Base-by-base conservation (phyloP, 2,888 invertebrate species). In the Hoplodrina blanda region DNA sequence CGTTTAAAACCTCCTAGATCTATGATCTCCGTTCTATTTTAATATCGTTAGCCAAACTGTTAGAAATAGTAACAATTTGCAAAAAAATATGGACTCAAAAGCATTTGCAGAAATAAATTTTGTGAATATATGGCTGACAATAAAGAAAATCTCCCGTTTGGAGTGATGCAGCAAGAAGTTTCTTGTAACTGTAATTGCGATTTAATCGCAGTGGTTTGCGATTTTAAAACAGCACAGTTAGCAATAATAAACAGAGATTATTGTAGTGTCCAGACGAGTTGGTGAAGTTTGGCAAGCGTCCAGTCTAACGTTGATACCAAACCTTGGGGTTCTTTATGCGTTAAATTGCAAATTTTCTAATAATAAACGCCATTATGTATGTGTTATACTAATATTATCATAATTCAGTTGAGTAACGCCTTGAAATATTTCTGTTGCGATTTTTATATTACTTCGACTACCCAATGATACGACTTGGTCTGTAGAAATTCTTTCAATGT, bases 311-410 rank as follows among this genome's bases (percentile, higher is more conserved):
- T 85, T 85, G 80, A 78, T 88, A 86, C 84, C 81, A 87, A 90
- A 90, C 93, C 93, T 93, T 93, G 93, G 86, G 85, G 88, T 88
- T 83, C 87, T 80, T 84, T 81, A 85, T 78, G 81, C 72, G 85
- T 85, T 81, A 86, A 85, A 88, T 86, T 83, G 85, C 85, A 86
- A 87, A 86, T 83, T 84, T 79, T 82, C 80, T 82, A 83, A 83
- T 83, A 87, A 85, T 83, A 85, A 65, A 55, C 56, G 8, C 68
- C 76, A 80, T 85, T 85, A 86, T 84, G 75, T 66, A 81, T 73
- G 62, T 74, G 69, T 73, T 65, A 78, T 62, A 80, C 57, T 72
- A 78, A 77, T 75, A 64, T 74, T 74, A 81, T 72, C 69, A 82
- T 78, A 73, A 75, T 76, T 78, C 62, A 62, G 60, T 69, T 70